Percentiles rank a stretch among this genome's conserved stretches.
phyloP scores from a whole-genome alignment of 64 coral and sea anemone species.

The Hydrozoanthus tunicans region DNA sequence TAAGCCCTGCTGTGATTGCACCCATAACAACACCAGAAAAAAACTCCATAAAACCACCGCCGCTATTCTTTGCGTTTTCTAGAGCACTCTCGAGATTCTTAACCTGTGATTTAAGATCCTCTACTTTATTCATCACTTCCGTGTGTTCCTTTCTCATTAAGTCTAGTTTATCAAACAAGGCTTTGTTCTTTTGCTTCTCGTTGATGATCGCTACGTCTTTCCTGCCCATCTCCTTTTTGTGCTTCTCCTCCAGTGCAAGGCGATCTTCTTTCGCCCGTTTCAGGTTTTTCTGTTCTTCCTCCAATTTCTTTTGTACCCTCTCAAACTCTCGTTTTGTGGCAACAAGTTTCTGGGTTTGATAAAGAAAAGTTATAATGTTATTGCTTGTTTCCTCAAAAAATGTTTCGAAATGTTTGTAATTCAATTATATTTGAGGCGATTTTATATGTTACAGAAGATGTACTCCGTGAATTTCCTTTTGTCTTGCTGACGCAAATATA shows the following conservation, averaged over 20 bases:
- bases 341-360: background rate
- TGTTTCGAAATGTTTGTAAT: too few relatives aligned
- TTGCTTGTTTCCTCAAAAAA: too few relatives aligned
- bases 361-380: background rate
- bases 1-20: background rate
- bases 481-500: too few relatives aligned
- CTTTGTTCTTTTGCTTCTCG: conserved; percentile 5
- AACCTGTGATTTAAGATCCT: background rate
- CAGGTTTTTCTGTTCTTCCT: background rate
- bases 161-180: background rate
- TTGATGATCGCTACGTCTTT: background rate
- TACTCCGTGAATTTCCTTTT: too few relatives aligned
- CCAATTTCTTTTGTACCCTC: background rate
- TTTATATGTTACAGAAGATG: too few relatives aligned
- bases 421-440: too few relatives aligned
- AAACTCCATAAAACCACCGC: background rate
- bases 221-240: background rate
- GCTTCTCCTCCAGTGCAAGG: background rate
- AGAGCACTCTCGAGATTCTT: background rate
- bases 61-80: background rate
- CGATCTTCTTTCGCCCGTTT: background rate
- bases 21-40: background rate
- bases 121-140: background rate
- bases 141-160: background rate
- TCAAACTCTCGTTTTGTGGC: conserved; percentile 14